Evolutionary conservation across 2,113 vertebrate species (phyloP), one percentile per base, ranked within the genome.

Genomic region (Hirundichthys speculiger): DNA sequence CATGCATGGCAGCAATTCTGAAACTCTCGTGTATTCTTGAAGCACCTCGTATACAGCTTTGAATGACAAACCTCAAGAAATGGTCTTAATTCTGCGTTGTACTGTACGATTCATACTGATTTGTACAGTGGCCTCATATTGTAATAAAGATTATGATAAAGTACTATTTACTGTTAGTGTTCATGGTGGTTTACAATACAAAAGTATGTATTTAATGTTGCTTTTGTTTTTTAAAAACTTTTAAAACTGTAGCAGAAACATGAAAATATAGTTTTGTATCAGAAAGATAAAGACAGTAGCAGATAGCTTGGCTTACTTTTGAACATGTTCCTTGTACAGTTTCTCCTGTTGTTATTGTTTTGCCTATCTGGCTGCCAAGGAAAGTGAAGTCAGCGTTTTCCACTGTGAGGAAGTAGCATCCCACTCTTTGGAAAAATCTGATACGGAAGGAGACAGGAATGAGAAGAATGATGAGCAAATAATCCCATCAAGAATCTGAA

Each of bases 41-140:
- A 88, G 84, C 88, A 90, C 86, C 87, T 90, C 80, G 78, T 89
- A 87, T 89, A 90, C 88, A 85, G 87, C 88, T 91, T 87, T 86
- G 88, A 91, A 91, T 91, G 90, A 91, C 83, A 77, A 91, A 90
- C 90, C 91, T 92, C 68, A 62, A 90, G 79, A 88, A 90, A 86
- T 82, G 79, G 90, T 92, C 88, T 91, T 87, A 88, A 91, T 78
- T 87, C 73, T 80, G 78, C 86, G 70, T 88, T 86, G 90, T 92
- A 91, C 89, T 90, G 86, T 89, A 88, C 82, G 68, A 80, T 85
- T 91, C 86, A 69, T 87, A 87, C 87, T 82, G 82, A 90, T 89
- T 92, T 92, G 88, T 93, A 93, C 88, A 85, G 89, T 87, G 89
- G 88, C 84, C 87, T 91, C 84, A 81, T 89, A 91, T 85, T 92